phyloP scores from a whole-genome alignment of 2,797 vertebrate species.

The Caiman crocodilus region DNA sequence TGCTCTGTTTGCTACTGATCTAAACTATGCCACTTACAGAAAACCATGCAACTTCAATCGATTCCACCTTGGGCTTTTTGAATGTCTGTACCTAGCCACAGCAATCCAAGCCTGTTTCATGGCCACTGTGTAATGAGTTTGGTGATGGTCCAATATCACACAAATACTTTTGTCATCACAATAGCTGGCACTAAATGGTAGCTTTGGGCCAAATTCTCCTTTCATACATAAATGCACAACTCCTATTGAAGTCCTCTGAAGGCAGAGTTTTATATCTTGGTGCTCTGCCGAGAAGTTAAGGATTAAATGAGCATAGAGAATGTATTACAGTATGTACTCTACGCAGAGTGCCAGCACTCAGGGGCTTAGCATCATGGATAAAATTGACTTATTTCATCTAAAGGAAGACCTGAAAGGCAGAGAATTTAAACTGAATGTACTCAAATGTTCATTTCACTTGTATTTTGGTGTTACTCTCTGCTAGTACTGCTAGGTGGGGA shows the following conservation, averaged over 20 bases:
- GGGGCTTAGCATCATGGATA: neutral
- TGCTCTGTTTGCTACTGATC: too few relatives aligned
- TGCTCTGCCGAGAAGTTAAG: neutral
- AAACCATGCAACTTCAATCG: too few relatives aligned
- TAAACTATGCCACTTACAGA: too few relatives aligned
- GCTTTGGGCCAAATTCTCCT: constrained; percentile 13
- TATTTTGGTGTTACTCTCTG: constrained; percentile 28
- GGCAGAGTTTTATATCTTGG: constrained; percentile 2
- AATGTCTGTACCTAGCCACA: neutral
- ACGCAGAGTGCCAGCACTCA: neutral
- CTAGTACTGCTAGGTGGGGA: neutral
- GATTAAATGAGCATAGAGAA: neutral
- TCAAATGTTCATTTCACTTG: neutral
- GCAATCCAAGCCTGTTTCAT: neutral
- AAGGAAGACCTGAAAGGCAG: neutral
- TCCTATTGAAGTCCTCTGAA: neutral
- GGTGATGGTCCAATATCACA: constrained; percentile 1
- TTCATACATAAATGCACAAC: neutral
- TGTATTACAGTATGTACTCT: neutral
- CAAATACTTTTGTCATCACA: neutral
- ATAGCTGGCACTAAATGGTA: neutral
- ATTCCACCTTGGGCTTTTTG: too few relatives aligned
- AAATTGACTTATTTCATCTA: neutral
- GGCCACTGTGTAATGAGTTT: neutral
- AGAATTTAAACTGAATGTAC: neutral